These are phyloP conservation scores for Eulemur mongoz DNA, from an alignment of 2,797 vertebrate genomes.

Conservation along the genomic window DNA sequence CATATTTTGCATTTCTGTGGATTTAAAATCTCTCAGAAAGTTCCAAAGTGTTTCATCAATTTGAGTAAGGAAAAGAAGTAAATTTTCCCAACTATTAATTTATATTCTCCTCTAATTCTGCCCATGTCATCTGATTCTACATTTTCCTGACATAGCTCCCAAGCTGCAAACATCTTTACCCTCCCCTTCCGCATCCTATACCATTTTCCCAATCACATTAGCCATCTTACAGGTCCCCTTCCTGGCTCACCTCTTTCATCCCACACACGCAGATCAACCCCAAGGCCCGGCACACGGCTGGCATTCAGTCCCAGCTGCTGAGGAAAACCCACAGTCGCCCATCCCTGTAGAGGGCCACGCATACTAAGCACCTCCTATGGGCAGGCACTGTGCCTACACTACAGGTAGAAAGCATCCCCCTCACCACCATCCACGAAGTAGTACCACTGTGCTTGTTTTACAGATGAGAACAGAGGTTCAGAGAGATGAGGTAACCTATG, in stretches of 20 bases:
- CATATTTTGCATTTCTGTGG: slow-evolving; percentile 10
- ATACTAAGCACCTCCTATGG: background rate
- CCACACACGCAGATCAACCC: background rate
- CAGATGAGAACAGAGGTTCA: background rate
- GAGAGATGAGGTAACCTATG: background rate
- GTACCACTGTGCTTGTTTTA: background rate
- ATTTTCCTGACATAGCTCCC: background rate
- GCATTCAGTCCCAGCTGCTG: background rate
- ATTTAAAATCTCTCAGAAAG: slow-evolving; percentile 35
- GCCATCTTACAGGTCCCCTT: background rate
- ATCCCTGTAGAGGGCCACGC: background rate
- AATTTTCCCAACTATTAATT: background rate
- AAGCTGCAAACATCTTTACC: background rate
- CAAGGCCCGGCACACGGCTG: background rate
- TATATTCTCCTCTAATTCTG: background rate
- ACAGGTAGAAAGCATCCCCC: background rate
- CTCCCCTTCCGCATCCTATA: background rate
- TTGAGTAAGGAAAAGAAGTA: background rate
- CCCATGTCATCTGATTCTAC: background rate
- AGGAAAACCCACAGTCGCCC: background rate
- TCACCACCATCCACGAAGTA: background rate
- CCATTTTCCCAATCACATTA: background rate
- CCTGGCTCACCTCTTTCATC: background rate
- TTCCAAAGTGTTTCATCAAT: background rate
- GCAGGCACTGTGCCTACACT: no score